Evolutionary conservation across 2,113 vertebrate species (phyloP).

Genomic region (Gallinago media): DNA sequence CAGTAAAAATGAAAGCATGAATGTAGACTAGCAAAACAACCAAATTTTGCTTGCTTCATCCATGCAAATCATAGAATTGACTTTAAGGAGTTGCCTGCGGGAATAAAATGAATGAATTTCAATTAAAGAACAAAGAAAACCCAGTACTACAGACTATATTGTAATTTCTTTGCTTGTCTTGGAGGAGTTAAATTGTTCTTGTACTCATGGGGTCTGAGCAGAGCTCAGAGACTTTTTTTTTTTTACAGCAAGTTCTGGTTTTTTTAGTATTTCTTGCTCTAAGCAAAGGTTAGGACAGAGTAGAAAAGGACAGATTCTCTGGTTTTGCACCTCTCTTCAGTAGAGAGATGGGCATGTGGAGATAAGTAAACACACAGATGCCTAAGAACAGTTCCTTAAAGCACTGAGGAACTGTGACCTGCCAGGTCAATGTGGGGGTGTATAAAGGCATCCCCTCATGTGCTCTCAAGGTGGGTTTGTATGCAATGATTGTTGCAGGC

Average conservation of each 20-base stretch:
- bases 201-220: neutral
- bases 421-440: neutral
- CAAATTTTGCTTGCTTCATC: neutral
- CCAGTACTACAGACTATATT: neutral
- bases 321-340: neutral
- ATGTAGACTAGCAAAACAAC: neutral
- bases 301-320: neutral
- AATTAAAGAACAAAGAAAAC: neutral
- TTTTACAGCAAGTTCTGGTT: neutral
- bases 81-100: neutral
- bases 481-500: neutral
- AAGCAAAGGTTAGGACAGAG: neutral
- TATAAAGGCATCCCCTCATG: neutral
- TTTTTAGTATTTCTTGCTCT: neutral
- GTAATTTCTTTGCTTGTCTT: neutral
- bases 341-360: neutral
- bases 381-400: neutral
- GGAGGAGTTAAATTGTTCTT: neutral
- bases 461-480: neutral
- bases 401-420: neutral
- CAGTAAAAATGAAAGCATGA: neutral
- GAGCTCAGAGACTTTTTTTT: neutral
- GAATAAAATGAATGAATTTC: neutral
- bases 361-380: neutral
- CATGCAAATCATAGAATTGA: neutral